These are phyloP conservation scores for Smutsia gigantea DNA, from an alignment of 2,797 vertebrate species.

Conservation along the genomic window DNA sequence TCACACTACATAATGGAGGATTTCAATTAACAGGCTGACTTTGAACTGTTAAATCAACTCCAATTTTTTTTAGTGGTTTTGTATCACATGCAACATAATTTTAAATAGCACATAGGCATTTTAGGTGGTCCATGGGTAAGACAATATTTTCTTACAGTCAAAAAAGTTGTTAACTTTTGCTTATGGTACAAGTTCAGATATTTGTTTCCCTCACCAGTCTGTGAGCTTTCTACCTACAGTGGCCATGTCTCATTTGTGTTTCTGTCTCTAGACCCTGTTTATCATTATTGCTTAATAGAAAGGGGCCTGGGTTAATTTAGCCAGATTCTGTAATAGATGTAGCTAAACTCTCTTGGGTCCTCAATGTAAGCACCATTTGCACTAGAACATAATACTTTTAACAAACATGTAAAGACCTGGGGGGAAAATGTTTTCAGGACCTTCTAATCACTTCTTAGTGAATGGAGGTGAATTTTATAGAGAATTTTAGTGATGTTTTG, in stretches of 20 bases:
- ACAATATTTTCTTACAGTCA: neutral
- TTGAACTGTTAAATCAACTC: neutral
- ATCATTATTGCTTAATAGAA: neutral
- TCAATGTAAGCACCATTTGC: neutral
- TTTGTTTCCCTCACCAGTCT: neutral
- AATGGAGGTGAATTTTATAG: neutral
- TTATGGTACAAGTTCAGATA: neutral
- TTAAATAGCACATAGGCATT: neutral
- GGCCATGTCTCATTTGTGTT: neutral
- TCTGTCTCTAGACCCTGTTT: neutral
- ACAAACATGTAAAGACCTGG: neutral
- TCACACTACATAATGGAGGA: neutral
- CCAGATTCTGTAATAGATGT: neutral
- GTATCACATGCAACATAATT: neutral
- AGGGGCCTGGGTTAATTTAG: neutral
- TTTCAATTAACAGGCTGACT: neutral
- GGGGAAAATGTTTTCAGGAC: neutral
- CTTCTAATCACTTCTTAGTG: neutral
- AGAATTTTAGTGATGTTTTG: neutral
- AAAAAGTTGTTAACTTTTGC: neutral
- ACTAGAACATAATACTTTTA: neutral
- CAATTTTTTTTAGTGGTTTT: neutral
- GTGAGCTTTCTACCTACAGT: neutral
- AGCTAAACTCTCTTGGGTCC: neutral
- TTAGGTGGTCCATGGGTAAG: neutral